Evolutionary conservation across 2,797 vertebrate species (phyloP).

Genomic region (Sarcophilus harrisii): DNA sequence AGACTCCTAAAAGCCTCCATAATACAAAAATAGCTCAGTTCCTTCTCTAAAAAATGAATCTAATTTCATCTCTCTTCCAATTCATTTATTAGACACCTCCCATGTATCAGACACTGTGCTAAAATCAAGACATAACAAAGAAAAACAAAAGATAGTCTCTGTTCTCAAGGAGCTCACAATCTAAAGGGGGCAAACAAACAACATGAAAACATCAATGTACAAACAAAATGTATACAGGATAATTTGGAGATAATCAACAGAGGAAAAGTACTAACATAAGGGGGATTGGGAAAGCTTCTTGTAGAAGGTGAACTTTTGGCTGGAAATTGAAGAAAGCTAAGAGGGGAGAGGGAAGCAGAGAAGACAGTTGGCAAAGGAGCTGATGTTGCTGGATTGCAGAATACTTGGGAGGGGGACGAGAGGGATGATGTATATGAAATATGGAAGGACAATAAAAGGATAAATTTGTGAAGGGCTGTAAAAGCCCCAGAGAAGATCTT

Average conservation of each 20-base stretch:
- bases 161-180: neutral
- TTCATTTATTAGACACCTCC: neutral
- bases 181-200: neutral
- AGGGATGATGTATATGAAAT: neutral
- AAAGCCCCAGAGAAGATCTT: neutral
- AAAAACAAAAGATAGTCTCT: neutral
- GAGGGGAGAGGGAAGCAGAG: too few relatives aligned
- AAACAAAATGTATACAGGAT: neutral
- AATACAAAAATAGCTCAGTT: neutral
- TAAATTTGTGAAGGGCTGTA: neutral
- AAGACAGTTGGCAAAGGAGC: neutral
- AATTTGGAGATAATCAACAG: neutral
- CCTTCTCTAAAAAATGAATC: neutral
- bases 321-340: too few relatives aligned
- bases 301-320: neutral
- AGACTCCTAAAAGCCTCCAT: too few relatives aligned
- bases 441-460: neutral
- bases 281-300: neutral
- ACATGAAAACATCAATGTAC: neutral
- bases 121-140: neutral
- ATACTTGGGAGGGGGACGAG: neutral
- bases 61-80: neutral
- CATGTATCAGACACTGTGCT: neutral
- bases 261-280: neutral
- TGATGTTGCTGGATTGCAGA: neutral